Base-by-base conservation (phyloP, 2,888 invertebrate genomes). In the Drosophila parthenogenetica region DNA sequence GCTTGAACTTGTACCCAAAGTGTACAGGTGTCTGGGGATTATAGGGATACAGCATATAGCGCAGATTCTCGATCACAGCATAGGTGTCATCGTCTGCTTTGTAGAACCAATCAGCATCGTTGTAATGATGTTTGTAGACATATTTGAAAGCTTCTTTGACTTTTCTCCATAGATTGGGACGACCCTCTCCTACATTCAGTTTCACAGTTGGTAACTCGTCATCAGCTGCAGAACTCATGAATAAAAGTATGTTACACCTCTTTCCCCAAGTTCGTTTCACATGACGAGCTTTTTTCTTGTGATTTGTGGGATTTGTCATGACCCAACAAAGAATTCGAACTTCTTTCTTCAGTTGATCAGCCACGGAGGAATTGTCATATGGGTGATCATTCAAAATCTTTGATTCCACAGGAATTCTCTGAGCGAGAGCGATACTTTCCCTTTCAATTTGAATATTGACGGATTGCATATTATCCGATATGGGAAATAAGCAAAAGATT, bases 81-180 rank as follows among this genome's bases (percentile, higher is more conserved):
- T 97, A 98, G 40, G 98, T 98, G 90, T 98, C 98, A 92, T 99
- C 98, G 88, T 99, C 99, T 16, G 98, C 98, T 92, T 99, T 99
- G 90, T 99, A 93, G 91, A 99, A 98, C 98, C 98, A 98, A 92
- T 98, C 98, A 2, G 96, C 97, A 51, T 97, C 94, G 74, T 97
- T 94, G 51, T 95, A 93, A 90, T 98, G 95, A 89, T 98, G 93
- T 79, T 96, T 94, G 90, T 97, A 96, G 10, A 97, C 94, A 90
- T 98, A 97, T 83, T 95, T 94, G 90, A 98, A 98, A 0, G 98
- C 98, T 80, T 95, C 96, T 92, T 98, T 98, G 0, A 98, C 98
- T 93, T 98, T 99, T 0, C 95, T 97, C 99, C 99, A 99, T 5
- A 99, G 93, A 89, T 95, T 95, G 87, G 98, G 94, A 8, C 98